A percentile compares a stretch with the other conserved stretches of the same genome.
These are phyloP conservation scores for Hydropotes inermis DNA, from an alignment of 2,113 vertebrate genomes.

Conservation along the genomic window DNA sequence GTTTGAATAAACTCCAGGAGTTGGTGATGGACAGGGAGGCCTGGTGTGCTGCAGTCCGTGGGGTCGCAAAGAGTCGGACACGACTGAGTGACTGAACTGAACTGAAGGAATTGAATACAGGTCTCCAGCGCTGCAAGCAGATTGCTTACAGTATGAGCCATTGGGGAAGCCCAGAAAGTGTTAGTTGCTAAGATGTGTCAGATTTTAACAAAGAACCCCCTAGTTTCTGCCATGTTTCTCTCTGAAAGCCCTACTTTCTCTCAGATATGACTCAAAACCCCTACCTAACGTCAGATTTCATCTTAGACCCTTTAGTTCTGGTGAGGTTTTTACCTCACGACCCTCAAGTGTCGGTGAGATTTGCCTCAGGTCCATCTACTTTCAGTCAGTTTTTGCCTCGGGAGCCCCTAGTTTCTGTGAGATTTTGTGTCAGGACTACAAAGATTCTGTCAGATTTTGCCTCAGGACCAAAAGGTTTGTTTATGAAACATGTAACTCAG, in stretches of 20 bases:
- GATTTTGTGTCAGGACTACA: not conserved
- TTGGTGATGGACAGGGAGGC: not conserved
- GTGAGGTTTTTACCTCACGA: not conserved
- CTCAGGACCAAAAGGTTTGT: not conserved
- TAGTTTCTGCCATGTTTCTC: not conserved
- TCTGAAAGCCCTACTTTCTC: not conserved
- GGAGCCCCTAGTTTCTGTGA: not conserved
- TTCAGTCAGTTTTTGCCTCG: not conserved
- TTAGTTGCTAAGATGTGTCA: not conserved
- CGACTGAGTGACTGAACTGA: not conserved
- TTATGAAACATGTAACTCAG: not conserved
- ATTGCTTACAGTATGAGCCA: fast-evolving
- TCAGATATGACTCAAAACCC: not conserved
- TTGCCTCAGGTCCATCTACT: not conserved
- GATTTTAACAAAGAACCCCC: not conserved
- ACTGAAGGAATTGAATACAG: fast-evolving
- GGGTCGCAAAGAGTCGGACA: fast-evolving
- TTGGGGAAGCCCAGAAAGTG: not conserved
- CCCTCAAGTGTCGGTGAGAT: not conserved
- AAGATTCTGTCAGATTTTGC: not conserved
- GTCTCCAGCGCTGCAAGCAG: not conserved
- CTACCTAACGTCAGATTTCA: not conserved
- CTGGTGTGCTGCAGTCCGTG: fast-evolving
- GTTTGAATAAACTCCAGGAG: fast-evolving
- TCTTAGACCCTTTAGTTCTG: not conserved